phyloP scores from a whole-genome alignment of 2,113 vertebrate genomes.

The Prunella himalayana region DNA sequence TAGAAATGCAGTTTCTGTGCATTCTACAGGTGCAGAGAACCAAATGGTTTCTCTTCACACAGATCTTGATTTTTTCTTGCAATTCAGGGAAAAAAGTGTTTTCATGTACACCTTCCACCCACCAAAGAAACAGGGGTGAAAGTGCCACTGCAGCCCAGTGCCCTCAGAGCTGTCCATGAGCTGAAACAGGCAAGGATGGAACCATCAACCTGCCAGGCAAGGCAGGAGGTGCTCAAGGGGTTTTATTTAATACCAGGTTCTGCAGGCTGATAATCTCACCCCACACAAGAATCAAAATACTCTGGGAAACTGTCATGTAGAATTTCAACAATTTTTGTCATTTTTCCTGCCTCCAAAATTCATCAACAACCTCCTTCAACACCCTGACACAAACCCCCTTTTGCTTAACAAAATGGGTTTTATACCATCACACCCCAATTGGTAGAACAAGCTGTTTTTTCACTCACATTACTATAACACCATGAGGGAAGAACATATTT shows the following conservation, averaged over 20 bases:
- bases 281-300: background rate
- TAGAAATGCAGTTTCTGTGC: background rate
- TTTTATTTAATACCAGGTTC: background rate
- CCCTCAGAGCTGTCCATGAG: background rate
- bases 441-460: background rate
- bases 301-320: background rate
- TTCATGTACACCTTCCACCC: background rate
- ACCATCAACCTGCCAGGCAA: background rate
- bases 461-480: background rate
- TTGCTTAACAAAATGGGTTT: background rate
- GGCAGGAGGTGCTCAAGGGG: too few relatives aligned
- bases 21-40: background rate
- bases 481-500: background rate
- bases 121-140: background rate
- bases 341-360: background rate
- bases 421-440: background rate
- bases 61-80: background rate
- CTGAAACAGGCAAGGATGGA: background rate
- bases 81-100: background rate
- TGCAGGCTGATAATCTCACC: background rate
- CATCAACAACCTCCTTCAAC: background rate
- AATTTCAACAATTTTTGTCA: background rate
- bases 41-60: background rate
- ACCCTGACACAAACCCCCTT: background rate
- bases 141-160: background rate